Conservation (phyloP, 2,113 vertebrate genomes). For the Ceyx melanurus region DNA sequence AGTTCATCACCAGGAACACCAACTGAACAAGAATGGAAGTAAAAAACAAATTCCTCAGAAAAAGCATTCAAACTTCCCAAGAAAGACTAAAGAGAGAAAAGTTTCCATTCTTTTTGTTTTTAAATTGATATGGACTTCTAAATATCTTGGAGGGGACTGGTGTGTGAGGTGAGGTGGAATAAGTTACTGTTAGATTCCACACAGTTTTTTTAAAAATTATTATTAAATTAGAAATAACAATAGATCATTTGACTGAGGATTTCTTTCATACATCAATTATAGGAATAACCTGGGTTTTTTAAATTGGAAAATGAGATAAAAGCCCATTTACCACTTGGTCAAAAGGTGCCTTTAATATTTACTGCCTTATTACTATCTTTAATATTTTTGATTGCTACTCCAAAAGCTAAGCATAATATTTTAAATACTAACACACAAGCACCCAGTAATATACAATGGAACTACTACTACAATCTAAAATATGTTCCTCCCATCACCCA, state of each 20-base stretch:
- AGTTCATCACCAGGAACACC: not conserved
- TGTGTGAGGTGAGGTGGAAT: no score
- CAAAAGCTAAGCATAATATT: not conserved
- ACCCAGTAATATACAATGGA: not conserved
- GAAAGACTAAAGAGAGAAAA: not conserved
- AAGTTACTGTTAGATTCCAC: not conserved
- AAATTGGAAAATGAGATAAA: not conserved
- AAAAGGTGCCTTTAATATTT: not conserved
- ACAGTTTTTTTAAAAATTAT: not conserved
- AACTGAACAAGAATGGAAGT: not conserved
- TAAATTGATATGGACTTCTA: not conserved
- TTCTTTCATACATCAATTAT: not conserved
- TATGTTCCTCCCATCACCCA: not conserved
- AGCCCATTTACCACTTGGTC: not conserved
- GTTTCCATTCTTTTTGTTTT: not conserved
- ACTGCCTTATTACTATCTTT: not conserved
- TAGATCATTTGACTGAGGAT: not conserved
- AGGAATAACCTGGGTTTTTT: not conserved
- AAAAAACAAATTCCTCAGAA: not conserved
- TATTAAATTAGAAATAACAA: not conserved
- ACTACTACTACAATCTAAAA: not conserved
- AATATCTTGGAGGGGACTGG: not conserved
- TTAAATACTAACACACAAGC: not conserved
- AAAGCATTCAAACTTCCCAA: not conserved
- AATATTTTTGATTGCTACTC: not conserved